phyloP scores from a whole-genome alignment of 2,797 vertebrate species.

The Enteromius radiatus region DNA sequence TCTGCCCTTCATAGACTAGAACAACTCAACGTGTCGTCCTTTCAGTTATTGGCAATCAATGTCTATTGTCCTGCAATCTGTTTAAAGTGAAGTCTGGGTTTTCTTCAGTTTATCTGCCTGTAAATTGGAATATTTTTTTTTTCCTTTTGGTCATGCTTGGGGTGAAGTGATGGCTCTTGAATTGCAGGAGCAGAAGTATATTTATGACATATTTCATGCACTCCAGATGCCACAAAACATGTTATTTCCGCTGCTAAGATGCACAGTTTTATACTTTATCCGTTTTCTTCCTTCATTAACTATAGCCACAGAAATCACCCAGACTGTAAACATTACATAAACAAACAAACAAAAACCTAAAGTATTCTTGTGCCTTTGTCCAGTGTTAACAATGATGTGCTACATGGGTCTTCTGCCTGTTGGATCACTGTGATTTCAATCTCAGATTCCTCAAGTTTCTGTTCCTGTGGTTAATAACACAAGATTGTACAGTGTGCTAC shows the following conservation, averaged over 20 bases:
- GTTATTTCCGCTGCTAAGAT: slow-evolving; percentile 32
- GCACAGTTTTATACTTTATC: slow-evolving; percentile 7
- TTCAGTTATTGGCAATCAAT: slow-evolving; percentile 65
- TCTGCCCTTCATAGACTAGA: slow-evolving; percentile 51
- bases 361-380: too few species aligned
- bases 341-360: too few species aligned
- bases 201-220: slow-evolving; percentile 3
- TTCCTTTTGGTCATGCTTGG: slow-evolving; percentile 13
- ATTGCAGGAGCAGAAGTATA: not conserved
- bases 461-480: not conserved
- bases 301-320: not conserved
- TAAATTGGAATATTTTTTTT: slow-evolving; percentile 8
- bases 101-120: slow-evolving; percentile 9
- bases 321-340: too few species aligned
- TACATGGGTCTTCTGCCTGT: too few species aligned
- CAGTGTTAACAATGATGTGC: too few species aligned
- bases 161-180: slow-evolving; percentile 5
- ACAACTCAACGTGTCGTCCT: slow-evolving; percentile 49
- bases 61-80: slow-evolving; percentile 50
- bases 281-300: not conserved
- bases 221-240: not conserved
- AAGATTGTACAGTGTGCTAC: not conserved
- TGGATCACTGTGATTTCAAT: not conserved
- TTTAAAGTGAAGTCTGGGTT: slow-evolving; percentile 25
- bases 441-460: not conserved